A percentile compares a stretch with the other conserved stretches of the same genome.
phyloP scores from a whole-genome alignment of 2,888 invertebrate species.

The Hydrotaea diabolus region DNA sequence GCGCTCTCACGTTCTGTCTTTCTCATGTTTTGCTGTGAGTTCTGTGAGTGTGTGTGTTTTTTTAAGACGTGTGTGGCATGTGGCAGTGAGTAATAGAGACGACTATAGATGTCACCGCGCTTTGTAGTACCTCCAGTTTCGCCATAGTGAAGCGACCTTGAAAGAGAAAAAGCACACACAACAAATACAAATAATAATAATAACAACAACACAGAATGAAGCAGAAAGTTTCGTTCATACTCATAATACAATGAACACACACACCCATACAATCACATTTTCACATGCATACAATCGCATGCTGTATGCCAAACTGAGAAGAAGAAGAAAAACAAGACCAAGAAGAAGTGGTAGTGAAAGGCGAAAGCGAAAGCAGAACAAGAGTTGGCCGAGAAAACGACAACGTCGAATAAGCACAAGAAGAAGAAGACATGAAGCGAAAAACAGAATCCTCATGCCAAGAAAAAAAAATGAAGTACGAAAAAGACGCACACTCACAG shows the following conservation, averaged over 20 bases:
- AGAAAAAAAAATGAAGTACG: slow-evolving; percentile 31
- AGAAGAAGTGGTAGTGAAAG: slow-evolving; percentile 4
- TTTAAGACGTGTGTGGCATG: neutral
- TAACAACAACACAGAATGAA: slow-evolving; percentile 29
- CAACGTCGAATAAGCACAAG: slow-evolving; percentile 18
- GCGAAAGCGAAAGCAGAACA: neutral
- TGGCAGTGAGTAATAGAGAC: slow-evolving; percentile 51
- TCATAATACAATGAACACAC: slow-evolving; percentile 44
- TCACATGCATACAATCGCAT: neutral
- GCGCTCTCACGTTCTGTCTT: neutral
- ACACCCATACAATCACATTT: too few relatives aligned
- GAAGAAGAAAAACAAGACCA: neutral
- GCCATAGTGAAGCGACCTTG: slow-evolving; percentile 60
- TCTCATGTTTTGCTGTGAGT: neutral
- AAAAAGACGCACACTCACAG: slow-evolving; percentile 34
- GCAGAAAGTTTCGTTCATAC: slow-evolving; percentile 55
- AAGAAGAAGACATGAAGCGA: neutral
- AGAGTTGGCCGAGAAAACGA: neutral
- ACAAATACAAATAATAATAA: neutral
- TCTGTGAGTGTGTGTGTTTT: neutral
- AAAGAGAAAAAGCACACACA: slow-evolving; percentile 43
- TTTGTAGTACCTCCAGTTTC: slow-evolving; percentile 39
- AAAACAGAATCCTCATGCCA: slow-evolving; percentile 34
- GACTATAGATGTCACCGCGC: slow-evolving; percentile 27
- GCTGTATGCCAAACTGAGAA: slow-evolving; percentile 24